phyloP scores from a whole-genome alignment of 2,113 vertebrate genomes.

The Fregetta grallaria region DNA sequence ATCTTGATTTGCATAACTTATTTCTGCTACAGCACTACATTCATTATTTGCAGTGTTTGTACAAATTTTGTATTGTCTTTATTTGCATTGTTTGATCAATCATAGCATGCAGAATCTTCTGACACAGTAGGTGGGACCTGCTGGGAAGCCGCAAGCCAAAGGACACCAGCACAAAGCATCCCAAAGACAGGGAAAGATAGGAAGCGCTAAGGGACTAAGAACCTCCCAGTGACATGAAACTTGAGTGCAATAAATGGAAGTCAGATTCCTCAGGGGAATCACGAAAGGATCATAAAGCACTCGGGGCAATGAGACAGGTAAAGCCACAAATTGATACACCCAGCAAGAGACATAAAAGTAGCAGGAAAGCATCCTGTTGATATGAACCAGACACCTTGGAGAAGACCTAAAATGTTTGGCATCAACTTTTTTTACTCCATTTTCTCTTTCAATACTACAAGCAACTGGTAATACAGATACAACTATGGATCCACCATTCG shows the following conservation, averaged over 20 bases:
- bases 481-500: not conserved
- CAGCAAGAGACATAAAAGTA: not conserved
- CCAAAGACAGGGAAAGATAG: not conserved
- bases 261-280: not conserved
- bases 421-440: not conserved
- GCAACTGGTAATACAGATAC: not conserved
- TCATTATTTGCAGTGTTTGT: not conserved
- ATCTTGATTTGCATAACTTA: not conserved
- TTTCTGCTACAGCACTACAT: not conserved
- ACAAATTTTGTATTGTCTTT: not conserved
- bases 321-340: not conserved
- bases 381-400: not conserved
- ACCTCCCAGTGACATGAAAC: not conserved
- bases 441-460: not conserved
- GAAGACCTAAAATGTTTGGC: not conserved
- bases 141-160: not conserved
- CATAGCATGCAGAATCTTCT: not conserved
- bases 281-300: not conserved
- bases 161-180: not conserved
- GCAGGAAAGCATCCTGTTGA: not conserved
- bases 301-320: not conserved
- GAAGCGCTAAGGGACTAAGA: not conserved
- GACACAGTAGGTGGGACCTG: fast-evolving
- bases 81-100: not conserved
- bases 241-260: not conserved